phyloP scores from a whole-genome alignment of 2,113 vertebrate species.

The Ginglymostoma cirratum region DNA sequence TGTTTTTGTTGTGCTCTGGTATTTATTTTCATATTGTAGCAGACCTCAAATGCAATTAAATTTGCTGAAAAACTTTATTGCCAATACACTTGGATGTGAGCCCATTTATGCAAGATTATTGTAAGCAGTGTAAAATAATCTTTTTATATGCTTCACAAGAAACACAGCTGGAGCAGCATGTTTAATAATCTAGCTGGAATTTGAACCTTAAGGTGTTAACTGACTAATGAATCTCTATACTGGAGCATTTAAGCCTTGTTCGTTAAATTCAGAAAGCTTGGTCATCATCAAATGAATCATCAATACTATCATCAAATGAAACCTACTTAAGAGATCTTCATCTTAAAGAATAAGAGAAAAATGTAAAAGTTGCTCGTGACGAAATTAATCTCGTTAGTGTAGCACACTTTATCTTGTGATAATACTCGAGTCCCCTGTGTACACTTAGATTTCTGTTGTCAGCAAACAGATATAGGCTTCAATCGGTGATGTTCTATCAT shows the following conservation, averaged over 20 bases:
- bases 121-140: conserved; percentile 13
- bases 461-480: neutral
- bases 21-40: neutral
- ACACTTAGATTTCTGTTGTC: neutral
- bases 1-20: neutral
- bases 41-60: neutral
- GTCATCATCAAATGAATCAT: neutral
- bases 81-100: neutral
- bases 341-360: neutral
- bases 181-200: neutral
- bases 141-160: neutral
- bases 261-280: neutral
- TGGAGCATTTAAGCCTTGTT: neutral
- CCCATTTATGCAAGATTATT: neutral
- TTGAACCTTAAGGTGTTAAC: neutral
- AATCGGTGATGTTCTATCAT: neutral
- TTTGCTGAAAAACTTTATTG: neutral
- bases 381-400: neutral
- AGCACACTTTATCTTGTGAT: neutral
- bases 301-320: neutral
- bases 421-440: neutral
- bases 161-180: neutral
- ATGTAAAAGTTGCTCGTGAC: neutral
- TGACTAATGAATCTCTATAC: neutral
- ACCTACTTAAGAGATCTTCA: too few species aligned